Evolutionary conservation across 2,888 invertebrate genomes (phyloP), one percentile per base, ranked within the genome.

Genomic region (Endotricha flammealis): DNA sequence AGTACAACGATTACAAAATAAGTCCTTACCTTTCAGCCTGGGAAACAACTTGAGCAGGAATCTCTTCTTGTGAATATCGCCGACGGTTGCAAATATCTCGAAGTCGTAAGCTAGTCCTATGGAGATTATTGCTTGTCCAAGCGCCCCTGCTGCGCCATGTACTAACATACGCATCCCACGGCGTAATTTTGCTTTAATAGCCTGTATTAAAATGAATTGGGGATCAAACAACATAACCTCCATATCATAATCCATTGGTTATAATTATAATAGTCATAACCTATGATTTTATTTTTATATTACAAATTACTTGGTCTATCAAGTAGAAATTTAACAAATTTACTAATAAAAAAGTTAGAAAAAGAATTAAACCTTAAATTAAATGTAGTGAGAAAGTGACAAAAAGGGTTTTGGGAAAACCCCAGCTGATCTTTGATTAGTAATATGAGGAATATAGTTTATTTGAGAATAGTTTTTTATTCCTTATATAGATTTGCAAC

Each of bases 1-100:
- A 22, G 22, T 9, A 22, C 22, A n/a, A 22, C 22, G n/a, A 22
- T 8, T 22, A 22, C 3, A 22, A 3, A 4, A 7, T 22, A 22
- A 5, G 6, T 12, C 16, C 20, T 11, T 29, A 40, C 46, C 46
- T 25, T 38, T 38, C 24, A 46, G 14, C 12, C 52, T 43, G 1
- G 66, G 67, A 38, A 59, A 70, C 13, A 70, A n/a, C 44, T 53
- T 63, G 1, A 29, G 35, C 2, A 74, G 33, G 38, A 70, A 65
- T 2, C 39, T 35, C 38, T 63, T 70, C 41, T 68, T 70, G 3
- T 40, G 36, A 2, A 42, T 11, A 17, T 60, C 57, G 29, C 64
- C 52, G 11, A 75, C 74, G 3, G 73, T 69, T 4, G 66, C 50
- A 23, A 66, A 73, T 1, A 75, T 64, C 34, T 51, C 17, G 12